Base-by-base conservation (phyloP, 1,140 invertebrate genomes). In the Octopus sinensis region DNA sequence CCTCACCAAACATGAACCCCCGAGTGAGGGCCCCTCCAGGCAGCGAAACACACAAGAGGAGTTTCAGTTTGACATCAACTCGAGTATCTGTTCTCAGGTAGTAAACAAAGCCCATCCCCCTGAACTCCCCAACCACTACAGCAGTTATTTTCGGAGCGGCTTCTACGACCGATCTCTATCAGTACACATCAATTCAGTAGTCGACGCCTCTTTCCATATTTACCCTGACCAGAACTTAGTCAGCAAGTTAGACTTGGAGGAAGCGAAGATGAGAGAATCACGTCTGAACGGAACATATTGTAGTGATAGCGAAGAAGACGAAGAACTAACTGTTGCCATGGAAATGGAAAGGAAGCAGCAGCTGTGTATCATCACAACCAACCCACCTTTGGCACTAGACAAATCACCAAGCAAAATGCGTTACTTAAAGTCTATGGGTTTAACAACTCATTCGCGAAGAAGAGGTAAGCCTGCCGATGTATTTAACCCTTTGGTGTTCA, bases 191-290 rank as follows among this genome's bases (percentile, higher is more conserved):
- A 73, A 73, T 17, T 73, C 68, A 6, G 68, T 73, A 23, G 68
- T 73, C 17, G 68, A 73, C 5, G 68, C 68, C 6, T 73, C 68
- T 23, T 73, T 73, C 68, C 68, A 73, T 73, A 17, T 73, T 23
- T 13, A 1, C 68, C 13, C 68, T 17, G 68, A 73, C 68, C 68
- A 73, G 43, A 56, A 30, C 78, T 82, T 84, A 13, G 80, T 84
- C 5, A 88, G 87, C 83, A 84, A 86, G 76, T 81, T 88, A 30
- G 88, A 88, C 68, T 82, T 86, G 54, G 85, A 86, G 53, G 87
- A 87, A 79, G 51, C 82, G 76, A 83, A 82, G 54, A 82, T 86
- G 73, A 81, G 78, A 54, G 82, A 85, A 77, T 78, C 85, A 54
- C 80, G 86, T 12, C 56, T 73, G 9, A 82, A 83, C 6, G 85